These are phyloP conservation scores for Plagodis dolabraria DNA, from an alignment of 2,888 invertebrate genomes.

Conservation along the genomic window DNA sequence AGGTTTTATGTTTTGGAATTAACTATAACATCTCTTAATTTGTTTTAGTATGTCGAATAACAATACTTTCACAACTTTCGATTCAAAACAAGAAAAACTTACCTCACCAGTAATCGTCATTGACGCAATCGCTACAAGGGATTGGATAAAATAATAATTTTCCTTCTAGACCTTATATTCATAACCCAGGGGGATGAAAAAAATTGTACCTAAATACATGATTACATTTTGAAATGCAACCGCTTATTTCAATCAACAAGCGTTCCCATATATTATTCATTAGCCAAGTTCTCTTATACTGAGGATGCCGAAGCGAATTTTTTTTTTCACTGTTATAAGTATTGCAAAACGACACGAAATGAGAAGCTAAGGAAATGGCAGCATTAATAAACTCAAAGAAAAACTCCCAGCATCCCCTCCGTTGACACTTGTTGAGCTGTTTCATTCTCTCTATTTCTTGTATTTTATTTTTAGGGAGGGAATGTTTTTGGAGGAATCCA, in stretches of 20 bases:
- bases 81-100: no score
- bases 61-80: no score
- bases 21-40: no score
- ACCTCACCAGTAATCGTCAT: no score
- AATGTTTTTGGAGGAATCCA: slow-evolving; percentile 19
- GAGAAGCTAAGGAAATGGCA: slow-evolving; percentile 43
- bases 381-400: slow-evolving; percentile 56
- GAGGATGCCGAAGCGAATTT: slow-evolving; percentile 32
- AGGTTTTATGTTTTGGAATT: no score
- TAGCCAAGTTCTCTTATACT: slow-evolving; percentile 18
- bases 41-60: no score
- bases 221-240: neutral
- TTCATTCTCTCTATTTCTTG: slow-evolving; percentile 45
- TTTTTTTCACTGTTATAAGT: slow-evolving; percentile 37
- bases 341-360: slow-evolving; percentile 38
- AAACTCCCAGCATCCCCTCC: slow-evolving; percentile 48
- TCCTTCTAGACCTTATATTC: no score
- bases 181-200: no score
- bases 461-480: slow-evolving; percentile 23
- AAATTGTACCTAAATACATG: no score
- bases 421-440: slow-evolving; percentile 68
- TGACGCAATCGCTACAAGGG: no score
- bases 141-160: no score
- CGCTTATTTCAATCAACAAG: neutral
- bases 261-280: slow-evolving; percentile 13